phyloP scores from a whole-genome alignment of 2,797 vertebrate species.

The Gadopsis marmoratus region DNA sequence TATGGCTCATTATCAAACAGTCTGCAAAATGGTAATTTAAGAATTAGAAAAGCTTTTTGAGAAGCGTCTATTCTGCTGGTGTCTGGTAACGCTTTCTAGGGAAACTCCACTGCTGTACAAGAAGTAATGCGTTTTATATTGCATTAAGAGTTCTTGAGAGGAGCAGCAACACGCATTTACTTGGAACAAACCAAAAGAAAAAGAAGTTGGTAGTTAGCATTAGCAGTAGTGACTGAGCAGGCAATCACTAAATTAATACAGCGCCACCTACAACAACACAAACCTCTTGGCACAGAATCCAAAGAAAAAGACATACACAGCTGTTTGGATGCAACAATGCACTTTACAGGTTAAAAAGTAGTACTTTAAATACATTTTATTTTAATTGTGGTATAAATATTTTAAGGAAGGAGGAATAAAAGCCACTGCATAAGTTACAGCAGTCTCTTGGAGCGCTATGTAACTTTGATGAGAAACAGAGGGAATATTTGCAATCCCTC shows the following conservation, averaged over 20 bases:
- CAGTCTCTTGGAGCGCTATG: slow-evolving; percentile 2
- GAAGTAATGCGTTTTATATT: neutral
- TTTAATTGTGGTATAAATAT: slow-evolving; percentile 28
- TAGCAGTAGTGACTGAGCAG: neutral
- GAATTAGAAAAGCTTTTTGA: neutral
- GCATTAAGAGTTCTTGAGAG: neutral
- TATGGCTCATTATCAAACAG: neutral
- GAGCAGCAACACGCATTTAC: neutral
- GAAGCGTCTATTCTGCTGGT: neutral
- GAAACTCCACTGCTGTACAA: neutral
- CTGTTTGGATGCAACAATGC: neutral
- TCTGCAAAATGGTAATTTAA: neutral
- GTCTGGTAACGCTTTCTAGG: neutral
- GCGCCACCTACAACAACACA: neutral
- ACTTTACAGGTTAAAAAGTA: neutral
- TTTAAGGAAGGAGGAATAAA: slow-evolving; percentile 3
- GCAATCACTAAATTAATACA: neutral
- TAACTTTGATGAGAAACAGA: slow-evolving; percentile 9
- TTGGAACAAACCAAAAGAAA: neutral
- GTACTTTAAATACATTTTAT: neutral
- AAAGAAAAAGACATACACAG: neutral
- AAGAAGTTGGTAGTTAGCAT: neutral
- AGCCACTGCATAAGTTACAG: neutral
- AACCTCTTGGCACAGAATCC: neutral
- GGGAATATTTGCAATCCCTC: slow-evolving; percentile 12